phyloP scores from a whole-genome alignment of 1,140 invertebrate species.

The Drosophila pandora region DNA sequence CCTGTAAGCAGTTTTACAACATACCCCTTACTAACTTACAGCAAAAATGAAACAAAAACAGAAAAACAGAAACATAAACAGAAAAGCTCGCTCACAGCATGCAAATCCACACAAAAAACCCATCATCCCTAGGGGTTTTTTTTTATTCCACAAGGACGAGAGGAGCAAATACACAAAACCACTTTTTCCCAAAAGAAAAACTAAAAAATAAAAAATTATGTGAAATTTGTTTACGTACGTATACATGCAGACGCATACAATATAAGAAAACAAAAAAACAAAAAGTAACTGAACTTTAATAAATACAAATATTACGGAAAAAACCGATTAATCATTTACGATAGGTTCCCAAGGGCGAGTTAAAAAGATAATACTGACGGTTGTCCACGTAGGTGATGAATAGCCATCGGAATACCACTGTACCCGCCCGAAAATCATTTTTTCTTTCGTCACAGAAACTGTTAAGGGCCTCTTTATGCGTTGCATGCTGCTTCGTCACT shows the following conservation, averaged over 20 bases:
- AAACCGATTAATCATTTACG: conserved; percentile 47
- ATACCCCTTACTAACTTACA: conserved; percentile 27
- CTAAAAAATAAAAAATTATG: conserved; percentile 1
- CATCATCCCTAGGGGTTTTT: conserved; percentile 40
- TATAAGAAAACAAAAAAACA: conserved; percentile 50
- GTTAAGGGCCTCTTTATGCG: no score
- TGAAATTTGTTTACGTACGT: conserved; percentile 64
- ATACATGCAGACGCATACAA: conserved; percentile 65
- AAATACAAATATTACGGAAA: conserved; percentile 72
- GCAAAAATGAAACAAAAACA: conserved; percentile 1
- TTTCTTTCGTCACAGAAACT: no score
- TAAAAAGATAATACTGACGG: background rate
- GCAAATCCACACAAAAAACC: conserved; percentile 10
- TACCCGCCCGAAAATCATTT: no score
- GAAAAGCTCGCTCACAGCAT: conserved; percentile 37
- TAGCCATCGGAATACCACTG: no score
- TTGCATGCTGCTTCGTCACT: no score
- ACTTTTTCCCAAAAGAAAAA: background rate
- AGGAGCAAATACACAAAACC: conserved; percentile 19
- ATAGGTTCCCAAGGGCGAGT: background rate
- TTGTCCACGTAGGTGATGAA: no score
- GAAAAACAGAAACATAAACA: conserved; percentile 12
- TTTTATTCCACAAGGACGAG: conserved; percentile 44
- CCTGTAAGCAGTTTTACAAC: conserved; percentile 52
- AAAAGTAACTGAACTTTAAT: conserved; percentile 69